A percentile compares a stretch with the other conserved stretches of the same genome.
Evolutionary conservation across 1,140 invertebrate genomes (phyloP).

Genomic region (Aplysia californica): DNA sequence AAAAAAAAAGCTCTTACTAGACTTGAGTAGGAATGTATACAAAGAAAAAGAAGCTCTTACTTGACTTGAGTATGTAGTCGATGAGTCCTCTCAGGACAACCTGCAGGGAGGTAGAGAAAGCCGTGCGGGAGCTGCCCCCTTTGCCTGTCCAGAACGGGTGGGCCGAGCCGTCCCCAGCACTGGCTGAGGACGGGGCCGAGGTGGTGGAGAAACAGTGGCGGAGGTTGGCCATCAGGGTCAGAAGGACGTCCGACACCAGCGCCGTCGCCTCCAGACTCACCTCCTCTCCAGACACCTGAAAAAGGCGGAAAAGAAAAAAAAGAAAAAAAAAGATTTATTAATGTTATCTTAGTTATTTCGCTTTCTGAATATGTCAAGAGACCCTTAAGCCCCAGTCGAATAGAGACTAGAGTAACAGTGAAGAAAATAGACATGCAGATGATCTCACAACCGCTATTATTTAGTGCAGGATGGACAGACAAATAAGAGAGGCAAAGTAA

Average conservation of each 20-base stretch:
- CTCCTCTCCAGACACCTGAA: conserved; percentile 64
- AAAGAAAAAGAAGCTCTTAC: too few relatives aligned
- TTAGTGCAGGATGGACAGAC: too few relatives aligned
- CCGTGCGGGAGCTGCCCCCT: conserved; percentile 51
- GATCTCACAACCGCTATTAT: too few relatives aligned
- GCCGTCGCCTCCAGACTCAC: conserved; percentile 63
- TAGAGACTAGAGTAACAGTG: too few relatives aligned
- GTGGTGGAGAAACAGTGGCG: conserved; percentile 60
- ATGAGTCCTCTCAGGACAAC: conserved; percentile 70
- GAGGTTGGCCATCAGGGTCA: conserved; percentile 66
- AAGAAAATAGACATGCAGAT: too few relatives aligned
- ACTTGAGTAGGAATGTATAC: too few relatives aligned
- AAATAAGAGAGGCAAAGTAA: too few relatives aligned
- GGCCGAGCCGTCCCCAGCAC: not conserved
- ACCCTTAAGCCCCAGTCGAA: too few relatives aligned
- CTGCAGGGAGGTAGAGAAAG: conserved; percentile 68
- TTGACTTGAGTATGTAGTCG: conserved; percentile 70
- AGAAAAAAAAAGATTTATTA: too few relatives aligned
- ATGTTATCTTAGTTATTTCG: too few relatives aligned
- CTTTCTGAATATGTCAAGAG: too few relatives aligned
- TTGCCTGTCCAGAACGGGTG: conserved; percentile 37
- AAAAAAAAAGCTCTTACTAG: too few relatives aligned
- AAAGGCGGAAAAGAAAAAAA: conserved; percentile 23
- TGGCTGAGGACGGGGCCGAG: not conserved
- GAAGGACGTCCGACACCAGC: conserved; percentile 63